Conservation (phyloP, 64 coral and sea anemone species). For the Hydrozoanthus tunicans region DNA sequence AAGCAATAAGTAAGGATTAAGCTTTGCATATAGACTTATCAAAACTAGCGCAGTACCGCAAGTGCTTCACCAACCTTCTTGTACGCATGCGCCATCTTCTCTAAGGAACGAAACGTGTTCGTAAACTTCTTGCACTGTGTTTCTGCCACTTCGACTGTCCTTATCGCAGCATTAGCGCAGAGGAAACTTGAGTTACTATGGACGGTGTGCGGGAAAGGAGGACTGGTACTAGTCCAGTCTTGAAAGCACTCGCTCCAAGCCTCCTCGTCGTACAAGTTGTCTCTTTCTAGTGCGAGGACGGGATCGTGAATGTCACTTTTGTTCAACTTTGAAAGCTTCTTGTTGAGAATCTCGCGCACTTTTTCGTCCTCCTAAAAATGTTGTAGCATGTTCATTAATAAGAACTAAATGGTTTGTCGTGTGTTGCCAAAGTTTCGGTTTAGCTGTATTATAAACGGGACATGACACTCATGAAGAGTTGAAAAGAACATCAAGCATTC, state of each 20-base stretch:
- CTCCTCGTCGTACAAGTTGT: slow-evolving; percentile 49
- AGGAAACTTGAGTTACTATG: slow-evolving; percentile 42
- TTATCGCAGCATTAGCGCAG: slow-evolving; percentile 29
- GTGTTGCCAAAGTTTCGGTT: too few species aligned
- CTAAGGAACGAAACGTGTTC: slow-evolving; percentile 42
- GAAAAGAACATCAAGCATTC: too few species aligned
- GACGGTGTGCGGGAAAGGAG: slow-evolving; percentile 29
- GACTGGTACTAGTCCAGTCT: slow-evolving; percentile 48
- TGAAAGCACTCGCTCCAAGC: slow-evolving; percentile 43
- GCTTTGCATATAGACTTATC: too few species aligned
- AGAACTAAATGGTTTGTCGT: too few species aligned
- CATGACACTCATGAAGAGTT: too few species aligned
- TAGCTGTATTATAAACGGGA: too few species aligned
- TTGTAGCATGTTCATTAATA: not conserved
- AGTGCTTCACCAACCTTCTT: slow-evolving; percentile 6
- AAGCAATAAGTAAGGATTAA: too few species aligned
- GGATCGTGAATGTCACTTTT: slow-evolving; percentile 41
- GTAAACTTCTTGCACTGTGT: slow-evolving; percentile 36
- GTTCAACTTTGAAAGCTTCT: slow-evolving; percentile 35
- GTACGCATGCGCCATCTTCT: slow-evolving; percentile 32
- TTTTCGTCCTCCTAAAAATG: slow-evolving; percentile 39
- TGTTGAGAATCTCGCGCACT: slow-evolving; percentile 33
- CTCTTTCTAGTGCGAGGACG: slow-evolving; percentile 25
- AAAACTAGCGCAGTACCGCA: too few species aligned
- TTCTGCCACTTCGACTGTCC: slow-evolving; percentile 29